Base-by-base conservation (phyloP, 1,140 invertebrate genomes). In the Zophobas atratus region DNA sequence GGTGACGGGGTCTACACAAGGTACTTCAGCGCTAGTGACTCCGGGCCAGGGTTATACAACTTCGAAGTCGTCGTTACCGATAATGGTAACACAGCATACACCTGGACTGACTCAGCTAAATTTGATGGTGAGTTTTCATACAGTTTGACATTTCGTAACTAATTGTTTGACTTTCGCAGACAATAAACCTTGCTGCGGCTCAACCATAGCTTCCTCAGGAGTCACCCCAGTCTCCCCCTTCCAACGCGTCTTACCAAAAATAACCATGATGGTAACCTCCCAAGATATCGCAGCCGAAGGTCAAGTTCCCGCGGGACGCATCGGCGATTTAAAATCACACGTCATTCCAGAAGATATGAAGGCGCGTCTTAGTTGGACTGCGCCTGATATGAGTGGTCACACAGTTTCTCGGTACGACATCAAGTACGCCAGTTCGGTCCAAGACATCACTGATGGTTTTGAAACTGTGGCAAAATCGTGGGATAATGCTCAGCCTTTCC, bases 1-100 rank as follows among this genome's bases (percentile, higher is more conserved):
- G 89, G 89, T 4, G 92, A 93, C 84, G 92, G 92, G 8, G 86
- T 93, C 8, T 93, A 93, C 83, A 90, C 91, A 0, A 86, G 90
- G 63, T 92, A 91, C 80, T 91, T 92, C 78, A 90, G 88, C 34
- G 84, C 88, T n/a, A 84, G 84, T 36, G 83, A 86, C 70, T 85
- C 86, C 46, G 85, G 86, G 35, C 79, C 84, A 33, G 90, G 90
- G 1, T 83, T 84, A 1, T 91, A 91, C 79, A 89, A 86, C n/a
- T 88, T 89, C 77, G 86, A 88, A 76, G 85, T 87, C 0, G 84
- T 85, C 0, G 85, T 88, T 33, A 86, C 81, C 49, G 88, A 89
- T 75, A 89, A 89, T 83, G 86, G 87, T 34, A 89, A 88, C 77
- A 88, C 87, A 5, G 88, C 88, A 2, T 89, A 89, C 77, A 86